Conservation (phyloP, 1,140 invertebrate species). For the Oedothorax gibbosus region DNA sequence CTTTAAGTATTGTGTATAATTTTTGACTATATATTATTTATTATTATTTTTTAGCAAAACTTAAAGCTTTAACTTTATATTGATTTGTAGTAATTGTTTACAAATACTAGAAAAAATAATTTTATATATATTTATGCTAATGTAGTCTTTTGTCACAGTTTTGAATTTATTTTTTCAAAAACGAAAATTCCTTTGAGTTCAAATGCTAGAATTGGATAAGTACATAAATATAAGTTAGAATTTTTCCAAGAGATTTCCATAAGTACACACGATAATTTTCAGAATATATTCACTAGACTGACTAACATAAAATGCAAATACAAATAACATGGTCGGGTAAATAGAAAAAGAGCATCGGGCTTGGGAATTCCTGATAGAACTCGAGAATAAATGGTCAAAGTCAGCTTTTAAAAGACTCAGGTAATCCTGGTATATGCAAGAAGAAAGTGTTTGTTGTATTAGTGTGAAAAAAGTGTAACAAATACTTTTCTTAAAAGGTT, state of each 20-base stretch:
- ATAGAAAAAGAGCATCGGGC: too few species aligned
- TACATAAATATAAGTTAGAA: not conserved
- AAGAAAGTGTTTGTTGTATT: not conserved
- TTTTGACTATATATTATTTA: too few species aligned
- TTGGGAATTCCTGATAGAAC: too few species aligned
- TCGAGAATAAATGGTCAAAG: too few species aligned
- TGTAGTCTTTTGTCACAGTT: not conserved
- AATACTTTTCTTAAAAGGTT: too few species aligned
- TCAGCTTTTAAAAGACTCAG: not conserved
- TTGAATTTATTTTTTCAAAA: not conserved
- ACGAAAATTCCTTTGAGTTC: not conserved
- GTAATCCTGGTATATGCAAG: conserved; percentile 38
- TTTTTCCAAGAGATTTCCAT: not conserved
- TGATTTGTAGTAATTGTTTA: too few species aligned
- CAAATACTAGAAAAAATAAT: too few species aligned
- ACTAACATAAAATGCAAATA: conserved; percentile 26
- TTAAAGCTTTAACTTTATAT: too few species aligned
- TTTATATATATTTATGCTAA: too few species aligned
- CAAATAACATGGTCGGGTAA: not conserved
- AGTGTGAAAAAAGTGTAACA: too few species aligned
- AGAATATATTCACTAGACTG: not conserved
- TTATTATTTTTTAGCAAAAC: too few species aligned
- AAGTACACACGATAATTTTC: conserved; percentile 20
- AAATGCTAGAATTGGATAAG: not conserved
- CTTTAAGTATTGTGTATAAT: too few species aligned